phyloP scores from a whole-genome alignment of 2,888 invertebrate species.

The Theristus sp. region DNA sequence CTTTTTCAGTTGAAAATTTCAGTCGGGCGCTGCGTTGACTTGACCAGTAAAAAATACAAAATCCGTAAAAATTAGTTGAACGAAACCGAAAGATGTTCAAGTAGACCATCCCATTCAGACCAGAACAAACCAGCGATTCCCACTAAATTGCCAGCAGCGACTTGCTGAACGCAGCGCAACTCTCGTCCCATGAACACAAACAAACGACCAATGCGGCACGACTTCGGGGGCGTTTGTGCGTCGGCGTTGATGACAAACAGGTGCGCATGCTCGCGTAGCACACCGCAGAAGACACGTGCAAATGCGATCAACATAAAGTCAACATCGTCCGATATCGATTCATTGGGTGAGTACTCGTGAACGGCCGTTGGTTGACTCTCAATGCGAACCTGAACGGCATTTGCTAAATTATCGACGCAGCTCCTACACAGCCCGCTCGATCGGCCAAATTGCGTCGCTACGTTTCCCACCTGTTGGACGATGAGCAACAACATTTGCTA shows the following conservation, averaged over 20 bases:
- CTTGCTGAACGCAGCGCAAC: conserved; percentile 48
- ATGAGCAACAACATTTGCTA: no score
- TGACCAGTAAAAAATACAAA: no score
- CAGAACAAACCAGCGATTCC: conserved; percentile 37
- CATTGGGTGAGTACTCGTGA: not conserved
- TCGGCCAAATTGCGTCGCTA: no score
- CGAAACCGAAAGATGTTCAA: no score
- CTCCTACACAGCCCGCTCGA: no score
- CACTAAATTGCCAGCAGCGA: conserved; percentile 58
- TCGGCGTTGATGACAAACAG: not conserved
- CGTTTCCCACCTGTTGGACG: no score
- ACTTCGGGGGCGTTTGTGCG: not conserved
- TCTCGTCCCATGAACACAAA: conserved; percentile 86
- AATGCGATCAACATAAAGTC: conserved; percentile 60
- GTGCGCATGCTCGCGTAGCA: not conserved
- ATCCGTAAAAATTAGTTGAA: no score
- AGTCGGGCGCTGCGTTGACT: no score
- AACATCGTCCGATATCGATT: not conserved
- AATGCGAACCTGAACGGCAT: not conserved
- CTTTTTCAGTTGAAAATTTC: no score
- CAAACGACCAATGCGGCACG: conserved; percentile 46
- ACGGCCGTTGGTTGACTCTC: not conserved
- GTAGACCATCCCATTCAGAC: no score
- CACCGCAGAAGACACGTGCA: conserved; percentile 74
- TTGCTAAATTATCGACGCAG: not conserved